Evolutionary conservation across 2,113 vertebrate species (phyloP), one percentile per base, ranked within the genome.

Genomic region (Cyphomyrus plagiostoma): DNA sequence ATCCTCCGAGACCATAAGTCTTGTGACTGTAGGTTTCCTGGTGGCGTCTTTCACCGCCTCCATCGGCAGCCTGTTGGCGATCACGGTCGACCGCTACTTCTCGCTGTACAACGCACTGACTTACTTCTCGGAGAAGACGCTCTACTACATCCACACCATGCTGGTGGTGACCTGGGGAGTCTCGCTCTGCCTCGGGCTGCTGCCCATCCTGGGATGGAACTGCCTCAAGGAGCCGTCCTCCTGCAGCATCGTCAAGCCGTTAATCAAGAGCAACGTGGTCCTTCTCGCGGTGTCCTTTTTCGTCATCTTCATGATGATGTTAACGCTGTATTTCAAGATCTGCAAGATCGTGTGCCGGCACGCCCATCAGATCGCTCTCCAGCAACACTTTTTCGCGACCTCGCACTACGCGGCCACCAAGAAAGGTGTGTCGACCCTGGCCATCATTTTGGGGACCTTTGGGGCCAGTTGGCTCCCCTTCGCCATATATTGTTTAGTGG

Each of bases 391-490:
- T 92, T 97, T 99, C 87, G 96, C 97, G 88, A 97, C 98, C 0
- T 97, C 98, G 0, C 98, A 99, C 92, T 98, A 98, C 0, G 97
- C 98, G 0, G 97, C 98, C 93, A 98, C 98, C 77, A 97, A 98
- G 93, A 99, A 99, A 82, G 98, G 98, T 0, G 97, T 99, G 88
- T 98, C 98, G 11, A 99, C 97, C 11, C 94, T 99, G 17, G 98
- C 98, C 70, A 97, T 99, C 90, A 97, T 99, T 92, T 94, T 99
- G 3, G 98, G 98, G 90, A 98, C 98, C 6, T 99, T 99, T 10
- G 98, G 98, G 0, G 97, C 97, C 91, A 99, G 98, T 94, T 99
- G 98, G 98, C 95, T 99, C 88, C 98, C 98, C 52, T 99, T 99
- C 30, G 98, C 98, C 90, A 98, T 99, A 92, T 99, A 99, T 93